Conservation (phyloP, 2,113 vertebrate genomes). For the Pedetes capensis region DNA sequence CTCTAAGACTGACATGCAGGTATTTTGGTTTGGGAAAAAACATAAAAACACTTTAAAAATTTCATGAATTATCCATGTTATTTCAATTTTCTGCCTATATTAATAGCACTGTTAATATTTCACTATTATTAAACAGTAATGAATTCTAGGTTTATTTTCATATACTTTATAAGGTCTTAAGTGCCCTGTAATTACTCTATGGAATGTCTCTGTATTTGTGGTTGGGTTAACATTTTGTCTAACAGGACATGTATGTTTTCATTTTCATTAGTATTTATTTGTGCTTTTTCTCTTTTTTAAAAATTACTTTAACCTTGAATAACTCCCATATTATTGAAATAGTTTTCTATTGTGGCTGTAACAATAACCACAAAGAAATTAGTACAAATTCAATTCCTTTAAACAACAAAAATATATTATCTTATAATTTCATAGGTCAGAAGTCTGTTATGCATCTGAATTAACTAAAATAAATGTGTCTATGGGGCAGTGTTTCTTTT, state of each 20-base stretch:
- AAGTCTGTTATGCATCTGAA: not conserved
- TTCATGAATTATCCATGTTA: not conserved
- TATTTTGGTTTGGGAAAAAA: not conserved
- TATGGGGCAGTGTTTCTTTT: not conserved
- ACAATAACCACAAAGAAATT: too few species aligned
- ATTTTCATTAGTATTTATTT: not conserved
- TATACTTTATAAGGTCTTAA: not conserved
- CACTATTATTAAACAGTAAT: not conserved
- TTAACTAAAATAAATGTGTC: not conserved
- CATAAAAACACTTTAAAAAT: not conserved
- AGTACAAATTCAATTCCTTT: not conserved
- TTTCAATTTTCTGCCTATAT: not conserved
- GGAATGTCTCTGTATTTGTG: not conserved
- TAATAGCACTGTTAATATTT: not conserved
- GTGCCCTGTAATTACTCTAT: not conserved
- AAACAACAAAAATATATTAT: not conserved
- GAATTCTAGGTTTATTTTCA: not conserved
- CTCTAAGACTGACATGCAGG: not conserved
- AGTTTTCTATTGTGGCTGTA: not conserved
- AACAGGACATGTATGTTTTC: not conserved
- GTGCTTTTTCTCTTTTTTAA: not conserved
- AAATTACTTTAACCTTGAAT: not conserved
- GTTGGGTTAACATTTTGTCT: not conserved
- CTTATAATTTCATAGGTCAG: not conserved
- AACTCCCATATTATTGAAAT: not conserved